These are phyloP conservation scores for Leucania comma DNA, from an alignment of 2,888 invertebrate species.

Conservation along the genomic window DNA sequence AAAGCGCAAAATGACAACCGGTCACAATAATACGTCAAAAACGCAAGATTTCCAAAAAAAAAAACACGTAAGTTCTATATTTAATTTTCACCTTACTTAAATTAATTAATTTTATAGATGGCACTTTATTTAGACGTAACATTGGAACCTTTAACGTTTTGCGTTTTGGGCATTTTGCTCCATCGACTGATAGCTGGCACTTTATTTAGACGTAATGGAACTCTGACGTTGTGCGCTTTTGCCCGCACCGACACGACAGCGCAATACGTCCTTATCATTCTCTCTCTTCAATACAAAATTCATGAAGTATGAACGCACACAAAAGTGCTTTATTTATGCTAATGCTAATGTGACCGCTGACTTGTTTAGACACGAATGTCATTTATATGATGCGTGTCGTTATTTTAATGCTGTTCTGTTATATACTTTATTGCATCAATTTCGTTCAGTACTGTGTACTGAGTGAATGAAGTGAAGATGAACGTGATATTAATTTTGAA, in stretches of 20 bases:
- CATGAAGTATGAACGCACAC: constrained; percentile 63
- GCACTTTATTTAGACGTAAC: too few relatives aligned
- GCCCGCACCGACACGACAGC: constrained; percentile 39
- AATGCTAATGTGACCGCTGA: constrained; percentile 74
- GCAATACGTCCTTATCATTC: constrained; percentile 39
- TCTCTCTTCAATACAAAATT: constrained; percentile 37
- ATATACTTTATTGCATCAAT: constrained; percentile 67
- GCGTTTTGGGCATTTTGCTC: too few relatives aligned
- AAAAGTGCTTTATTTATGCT: constrained; percentile 74
- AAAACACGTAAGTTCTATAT: too few relatives aligned
- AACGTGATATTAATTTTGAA: constrained; percentile 58
- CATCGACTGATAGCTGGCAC: too few relatives aligned
- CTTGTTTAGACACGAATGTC: constrained; percentile 76
- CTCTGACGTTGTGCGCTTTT: too few relatives aligned
- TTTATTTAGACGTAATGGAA: too few relatives aligned
- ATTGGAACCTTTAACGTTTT: too few relatives aligned
- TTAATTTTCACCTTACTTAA: too few relatives aligned
- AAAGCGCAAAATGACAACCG: too few relatives aligned
- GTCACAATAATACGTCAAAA: too few relatives aligned
- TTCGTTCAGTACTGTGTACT: constrained; percentile 56
- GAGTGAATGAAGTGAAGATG: constrained; percentile 63
- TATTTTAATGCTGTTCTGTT: constrained; percentile 74
- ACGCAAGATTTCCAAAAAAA: too few relatives aligned
- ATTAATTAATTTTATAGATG: too few relatives aligned
- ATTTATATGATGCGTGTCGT: constrained; percentile 77